Evolutionary conservation across 1,140 invertebrate genomes (phyloP).

Genomic region (Steinernema feltiae): DNA sequence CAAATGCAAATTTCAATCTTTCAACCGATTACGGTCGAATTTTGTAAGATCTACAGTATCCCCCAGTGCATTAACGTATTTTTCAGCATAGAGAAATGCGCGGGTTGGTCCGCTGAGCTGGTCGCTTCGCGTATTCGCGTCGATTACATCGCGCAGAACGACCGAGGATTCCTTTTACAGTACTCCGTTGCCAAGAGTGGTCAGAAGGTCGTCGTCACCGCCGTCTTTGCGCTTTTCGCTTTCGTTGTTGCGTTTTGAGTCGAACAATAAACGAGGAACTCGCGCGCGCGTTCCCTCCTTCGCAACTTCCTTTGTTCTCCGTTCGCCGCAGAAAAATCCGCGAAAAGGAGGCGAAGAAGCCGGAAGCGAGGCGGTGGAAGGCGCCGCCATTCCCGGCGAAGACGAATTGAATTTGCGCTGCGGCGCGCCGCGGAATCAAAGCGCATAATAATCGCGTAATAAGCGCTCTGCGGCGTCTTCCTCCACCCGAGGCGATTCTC

Average conservation of each 20-base stretch:
- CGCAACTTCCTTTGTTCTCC: neutral
- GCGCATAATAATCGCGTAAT: slow-evolving; percentile 4
- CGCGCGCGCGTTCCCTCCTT: neutral
- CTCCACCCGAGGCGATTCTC: neutral
- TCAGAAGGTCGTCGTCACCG: neutral
- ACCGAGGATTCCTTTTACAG: neutral
- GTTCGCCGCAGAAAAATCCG: neutral
- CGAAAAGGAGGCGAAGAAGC: neutral
- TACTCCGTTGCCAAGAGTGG: neutral
- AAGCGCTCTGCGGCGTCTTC: neutral
- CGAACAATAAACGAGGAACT: too few relatives aligned
- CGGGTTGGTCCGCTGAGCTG: neutral
- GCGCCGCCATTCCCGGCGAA: neutral
- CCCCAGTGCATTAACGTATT: neutral
- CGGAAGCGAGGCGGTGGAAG: slow-evolving; percentile 3
- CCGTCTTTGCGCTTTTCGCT: neutral
- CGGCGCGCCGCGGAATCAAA: neutral
- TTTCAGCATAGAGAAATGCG: neutral
- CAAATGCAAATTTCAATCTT: neutral
- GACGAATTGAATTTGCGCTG: neutral
- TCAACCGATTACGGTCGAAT: neutral
- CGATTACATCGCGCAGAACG: neutral
- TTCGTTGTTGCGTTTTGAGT: too few relatives aligned
- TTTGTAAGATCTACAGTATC: neutral
- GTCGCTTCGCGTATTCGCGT: neutral